Evolutionary conservation across 1,140 invertebrate genomes (phyloP).

Genomic region (Lordiphosa stackelbergi): DNA sequence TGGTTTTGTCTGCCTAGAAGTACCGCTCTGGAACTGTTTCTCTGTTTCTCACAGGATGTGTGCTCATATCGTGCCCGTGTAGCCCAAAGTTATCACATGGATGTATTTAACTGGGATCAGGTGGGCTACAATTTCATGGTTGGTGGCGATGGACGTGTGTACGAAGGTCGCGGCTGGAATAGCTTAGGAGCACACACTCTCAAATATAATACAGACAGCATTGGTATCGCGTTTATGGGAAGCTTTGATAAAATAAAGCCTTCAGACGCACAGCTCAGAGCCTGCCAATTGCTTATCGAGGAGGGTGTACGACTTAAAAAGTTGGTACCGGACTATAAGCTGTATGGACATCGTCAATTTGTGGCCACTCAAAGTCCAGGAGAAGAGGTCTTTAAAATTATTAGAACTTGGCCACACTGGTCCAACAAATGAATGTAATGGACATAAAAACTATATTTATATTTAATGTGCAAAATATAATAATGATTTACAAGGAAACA

Average conservation of each 20-base stretch:
- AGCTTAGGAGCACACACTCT: constrained; percentile 79
- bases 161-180: constrained; percentile 82
- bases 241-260: constrained; percentile 80
- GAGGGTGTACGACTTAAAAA: constrained; percentile 81
- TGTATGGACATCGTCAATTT: constrained; percentile 83
- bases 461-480: too few species aligned
- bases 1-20: background rate
- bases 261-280: constrained; percentile 79
- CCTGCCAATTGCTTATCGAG: constrained; percentile 79
- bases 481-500: too few species aligned
- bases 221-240: constrained; percentile 85
- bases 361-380: constrained; percentile 81
- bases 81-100: constrained; percentile 81
- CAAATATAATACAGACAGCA: constrained; percentile 78
- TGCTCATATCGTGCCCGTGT: constrained; percentile 73
- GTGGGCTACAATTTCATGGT: constrained; percentile 80
- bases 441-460: too few species aligned
- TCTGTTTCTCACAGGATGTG: constrained; percentile 18
- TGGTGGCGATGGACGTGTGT: constrained; percentile 80
- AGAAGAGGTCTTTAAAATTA: constrained; percentile 79
- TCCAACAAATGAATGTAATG: too few species aligned
- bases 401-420: constrained; percentile 80
- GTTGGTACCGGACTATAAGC: constrained; percentile 79
- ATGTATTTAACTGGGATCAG: constrained; percentile 81
- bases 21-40: background rate